phyloP scores from a whole-genome alignment of 2,113 vertebrate genomes.

The Pygathrix nemaeus region DNA sequence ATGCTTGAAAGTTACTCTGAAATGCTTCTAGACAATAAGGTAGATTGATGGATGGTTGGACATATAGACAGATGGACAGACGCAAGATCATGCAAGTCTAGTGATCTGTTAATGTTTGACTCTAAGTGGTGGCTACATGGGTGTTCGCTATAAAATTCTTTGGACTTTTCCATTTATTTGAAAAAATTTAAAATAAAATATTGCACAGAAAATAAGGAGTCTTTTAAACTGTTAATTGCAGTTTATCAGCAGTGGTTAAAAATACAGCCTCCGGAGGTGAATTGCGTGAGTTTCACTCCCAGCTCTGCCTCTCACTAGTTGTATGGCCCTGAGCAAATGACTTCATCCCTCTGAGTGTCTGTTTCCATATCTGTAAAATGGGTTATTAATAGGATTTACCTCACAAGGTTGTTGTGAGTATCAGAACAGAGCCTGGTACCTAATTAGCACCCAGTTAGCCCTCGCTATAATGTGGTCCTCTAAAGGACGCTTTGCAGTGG shows the following conservation, averaged over 20 bases:
- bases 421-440: background rate
- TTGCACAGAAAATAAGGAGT: conserved; percentile 29
- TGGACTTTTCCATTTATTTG: background rate
- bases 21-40: background rate
- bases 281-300: background rate
- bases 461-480: background rate
- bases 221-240: conserved; percentile 1
- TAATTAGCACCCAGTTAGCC: background rate
- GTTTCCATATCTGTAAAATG: conserved; percentile 20
- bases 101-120: background rate
- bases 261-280: conserved; percentile 49
- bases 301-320: background rate
- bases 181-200: background rate
- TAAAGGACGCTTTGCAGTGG: background rate
- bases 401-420: background rate
- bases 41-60: background rate
- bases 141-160: background rate
- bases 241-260: conserved; percentile 49
- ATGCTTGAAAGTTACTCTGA: background rate
- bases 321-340: background rate
- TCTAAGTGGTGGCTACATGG: background rate
- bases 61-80: background rate
- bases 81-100: background rate
- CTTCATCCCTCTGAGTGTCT: background rate
- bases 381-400: conserved; percentile 21